Percentiles rank a stretch among this genome's conserved stretches.
Conservation (phyloP, 2,113 vertebrate genomes). For the Scalopus aquaticus region DNA sequence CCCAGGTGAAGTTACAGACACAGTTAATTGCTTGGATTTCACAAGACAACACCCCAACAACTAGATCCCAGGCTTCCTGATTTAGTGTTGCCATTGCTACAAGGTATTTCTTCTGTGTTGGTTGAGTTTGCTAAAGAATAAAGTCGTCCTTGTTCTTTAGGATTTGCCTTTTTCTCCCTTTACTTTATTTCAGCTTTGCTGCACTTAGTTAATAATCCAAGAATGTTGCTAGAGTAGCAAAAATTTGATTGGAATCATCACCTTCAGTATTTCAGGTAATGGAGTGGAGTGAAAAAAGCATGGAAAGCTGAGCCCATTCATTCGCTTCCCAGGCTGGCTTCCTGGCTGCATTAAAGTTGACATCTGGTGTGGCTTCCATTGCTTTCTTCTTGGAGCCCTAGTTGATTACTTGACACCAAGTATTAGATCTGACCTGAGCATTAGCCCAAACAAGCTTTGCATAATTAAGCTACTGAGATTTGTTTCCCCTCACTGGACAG, state of each 20-base stretch:
- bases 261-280: conserved; percentile 70
- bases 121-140: neutral
- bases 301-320: neutral
- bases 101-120: neutral
- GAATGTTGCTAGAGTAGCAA: conserved; percentile 67
- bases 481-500: conserved; percentile 67
- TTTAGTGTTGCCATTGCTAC: neutral
- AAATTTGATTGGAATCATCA: conserved; percentile 70
- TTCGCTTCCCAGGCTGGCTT: neutral
- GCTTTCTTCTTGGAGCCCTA: neutral
- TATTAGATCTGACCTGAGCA: conserved; percentile 68
- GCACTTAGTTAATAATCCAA: conserved; percentile 75
- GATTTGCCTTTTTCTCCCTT: neutral
- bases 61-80: neutral
- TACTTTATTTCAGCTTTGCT: conserved; percentile 58
- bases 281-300: conserved; percentile 41
- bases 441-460: conserved; percentile 60
- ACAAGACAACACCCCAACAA: neutral
- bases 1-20: neutral
- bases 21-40: neutral
- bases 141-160: neutral
- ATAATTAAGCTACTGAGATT: conserved; percentile 65
- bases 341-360: conserved; percentile 18
- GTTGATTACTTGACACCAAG: conserved; percentile 39
- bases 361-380: neutral